phyloP scores from a whole-genome alignment of 2,888 invertebrate species.

The Hypselothyrea guttata region DNA sequence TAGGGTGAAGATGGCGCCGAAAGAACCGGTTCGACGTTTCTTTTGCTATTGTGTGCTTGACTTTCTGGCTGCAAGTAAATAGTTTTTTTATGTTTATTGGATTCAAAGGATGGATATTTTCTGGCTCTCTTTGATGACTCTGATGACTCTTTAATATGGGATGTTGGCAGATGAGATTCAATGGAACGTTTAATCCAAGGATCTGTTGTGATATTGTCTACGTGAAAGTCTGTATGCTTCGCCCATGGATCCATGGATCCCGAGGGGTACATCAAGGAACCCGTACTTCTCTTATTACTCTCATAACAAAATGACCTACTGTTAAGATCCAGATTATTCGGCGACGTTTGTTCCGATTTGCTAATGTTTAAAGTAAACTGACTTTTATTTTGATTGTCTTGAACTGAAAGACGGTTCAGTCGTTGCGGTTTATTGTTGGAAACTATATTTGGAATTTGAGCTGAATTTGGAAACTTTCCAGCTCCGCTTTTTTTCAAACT shows the following conservation, averaged over 20 bases:
- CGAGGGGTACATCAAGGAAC: conserved; percentile 79
- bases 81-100: conserved; percentile 29
- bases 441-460: conserved; percentile 20
- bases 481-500: conserved; percentile 16
- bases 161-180: conserved; percentile 12
- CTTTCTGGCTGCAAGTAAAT: conserved; percentile 61
- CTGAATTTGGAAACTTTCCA: conserved; percentile 8
- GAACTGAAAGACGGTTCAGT: conserved; percentile 16
- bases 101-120: conserved; percentile 49
- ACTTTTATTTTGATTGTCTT: conserved; percentile 53
- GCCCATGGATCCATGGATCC: conserved; percentile 81
- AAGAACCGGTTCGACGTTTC: conserved; percentile 41
- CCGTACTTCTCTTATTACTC: conserved; percentile 76
- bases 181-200: conserved; percentile 78
- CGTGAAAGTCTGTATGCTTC: conserved; percentile 54
- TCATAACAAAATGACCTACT: conserved; percentile 64
- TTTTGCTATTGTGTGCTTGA: conserved; percentile 65
- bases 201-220: conserved; percentile 45
- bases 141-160: conserved; percentile 19
- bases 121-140: conserved; percentile 66
- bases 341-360: conserved; percentile 82
- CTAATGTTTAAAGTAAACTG: conserved; percentile 55
- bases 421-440: conserved; percentile 28
- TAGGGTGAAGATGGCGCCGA: conserved; percentile 78
- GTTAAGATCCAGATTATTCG: conserved; percentile 72